Evolutionary conservation across 2,113 vertebrate genomes (phyloP), one percentile per base, ranked within the genome.

Genomic region (Vombatus ursinus): DNA sequence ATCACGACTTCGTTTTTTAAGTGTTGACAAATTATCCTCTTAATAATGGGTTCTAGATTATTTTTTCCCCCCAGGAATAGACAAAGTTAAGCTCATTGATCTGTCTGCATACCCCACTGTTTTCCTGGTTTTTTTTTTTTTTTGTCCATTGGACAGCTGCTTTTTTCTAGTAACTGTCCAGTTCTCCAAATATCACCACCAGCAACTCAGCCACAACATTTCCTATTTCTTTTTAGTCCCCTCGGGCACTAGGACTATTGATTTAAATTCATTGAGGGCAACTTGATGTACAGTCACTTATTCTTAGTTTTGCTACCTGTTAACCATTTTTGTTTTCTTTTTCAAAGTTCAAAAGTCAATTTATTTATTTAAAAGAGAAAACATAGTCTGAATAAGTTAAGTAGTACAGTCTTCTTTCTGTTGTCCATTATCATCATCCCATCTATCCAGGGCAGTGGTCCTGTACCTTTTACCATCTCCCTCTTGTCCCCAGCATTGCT

Each of bases 1-100:
- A 92, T 47, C 48, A 50, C 89, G 48, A 48, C 53, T 48, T 95
- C 44, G 8, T 22, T 24, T 77, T n/a, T 14, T 16, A 92, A 51
- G n/a, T 25, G 28, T 4, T 93, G 26, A n/a, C 16, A 49, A 94
- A 26, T 49, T 53, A 94, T 90, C 19, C 47, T 28, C 19, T 68
- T 68, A 52, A 96, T 8, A 92, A 91, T 93, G 51, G 57, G 50
- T 94, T 94, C 84, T 92, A 95, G 92, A 94, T 91, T 26, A 93
- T 91, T 26, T 95, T 90, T 94, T 50, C 90, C 95, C 89, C 90
- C 95, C 89, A 92, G 37, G 89, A 89, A 26, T 57, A 25, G 48
- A 50, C 4, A 2, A 91, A 57, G 84, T 91, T 54, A n/a, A 4
- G n/a, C 25, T 90, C 89, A 50, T 50, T 57, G 68, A n/a, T 90